Base-by-base conservation (phyloP, 2,888 invertebrate genomes). In the Miltochrista miniata region DNA sequence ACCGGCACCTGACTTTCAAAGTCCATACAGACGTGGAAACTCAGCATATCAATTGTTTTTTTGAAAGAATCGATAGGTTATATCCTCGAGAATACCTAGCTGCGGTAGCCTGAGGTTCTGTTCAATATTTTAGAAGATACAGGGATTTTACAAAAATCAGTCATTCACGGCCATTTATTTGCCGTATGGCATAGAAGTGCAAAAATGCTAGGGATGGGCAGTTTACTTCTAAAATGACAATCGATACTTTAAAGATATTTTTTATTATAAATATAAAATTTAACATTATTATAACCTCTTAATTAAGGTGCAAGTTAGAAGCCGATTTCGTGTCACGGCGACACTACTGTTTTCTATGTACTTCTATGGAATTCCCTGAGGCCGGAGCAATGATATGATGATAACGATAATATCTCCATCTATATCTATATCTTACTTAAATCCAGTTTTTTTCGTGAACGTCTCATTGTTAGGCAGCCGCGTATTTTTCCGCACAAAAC, bases 131-230 rank as follows among this genome's bases (percentile, higher is more conserved):
- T 4, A 13, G 14, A 48, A 35, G 24, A 48, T 35, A 30, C 33
- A 41, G 35, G 12, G 29, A 41, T 40, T 36, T 35, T 36, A n/a
- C 24, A 24, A 41, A 41, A 47, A 40, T 40, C 35, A 29, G 39
- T 18, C 34, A 40, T 47, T 47, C n/a, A 34, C 40, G 40, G 40
- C 39, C 37, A 46, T 39, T 33, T 46, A 46, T 31, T 29, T 46
- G 39, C 30, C 46, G 33, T 46, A 46, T 37, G 37, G 30, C 46
- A 14, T 42, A 42, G 14, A 42, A 31, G 42, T 42, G 33, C 14
- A 13, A 42, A 42, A 14, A 33, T 14, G 29, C 14, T 40, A 15
- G n/a, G 31, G 14, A 9, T 18, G 15, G 40, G 13, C 14, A n/a
- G 31, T 33, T 42, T 31, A 31, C 14, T 42, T 33, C 14, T 13